Percentiles rank a stretch among this genome's conserved stretches.
Evolutionary conservation across 2,113 vertebrate species (phyloP).

Genomic region (Geococcyx californianus): DNA sequence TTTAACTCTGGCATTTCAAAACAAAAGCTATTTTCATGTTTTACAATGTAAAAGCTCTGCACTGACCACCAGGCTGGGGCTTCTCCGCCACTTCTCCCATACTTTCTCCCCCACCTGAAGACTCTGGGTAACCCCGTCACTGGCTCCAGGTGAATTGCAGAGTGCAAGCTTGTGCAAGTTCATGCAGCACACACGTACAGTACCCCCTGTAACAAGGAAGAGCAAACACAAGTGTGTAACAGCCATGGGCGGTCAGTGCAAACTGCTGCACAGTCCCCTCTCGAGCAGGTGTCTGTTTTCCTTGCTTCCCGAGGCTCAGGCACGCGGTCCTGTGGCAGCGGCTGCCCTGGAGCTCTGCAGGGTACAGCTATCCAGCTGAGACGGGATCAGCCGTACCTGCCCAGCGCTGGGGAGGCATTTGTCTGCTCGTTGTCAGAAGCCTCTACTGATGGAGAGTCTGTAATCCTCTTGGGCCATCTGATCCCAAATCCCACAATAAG

Average conservation of each 20-base stretch:
- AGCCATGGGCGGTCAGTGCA: neutral
- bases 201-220: neutral
- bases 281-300: neutral
- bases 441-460: neutral
- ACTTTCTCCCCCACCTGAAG: neutral
- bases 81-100: neutral
- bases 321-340: neutral
- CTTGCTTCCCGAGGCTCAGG: neutral
- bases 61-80: neutral
- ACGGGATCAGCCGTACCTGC: neutral
- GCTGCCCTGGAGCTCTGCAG: neutral
- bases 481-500: neutral
- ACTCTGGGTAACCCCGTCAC: neutral
- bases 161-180: too few species aligned
- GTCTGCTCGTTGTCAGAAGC: slow-evolving; percentile 1
- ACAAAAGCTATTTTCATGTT: neutral
- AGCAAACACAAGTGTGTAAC: rapidly evolving
- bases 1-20: neutral
- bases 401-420: rapidly evolving
- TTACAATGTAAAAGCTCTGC: neutral
- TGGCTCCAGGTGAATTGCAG: rapidly evolving
- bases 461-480: neutral
- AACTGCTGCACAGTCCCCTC: neutral
- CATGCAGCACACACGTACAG: rapidly evolving
- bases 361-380: neutral